A percentile compares a stretch with the other conserved stretches of the same genome.
These are phyloP conservation scores for Antrozous pallidus DNA, from an alignment of 2,797 vertebrate genomes.

Conservation along the genomic window DNA sequence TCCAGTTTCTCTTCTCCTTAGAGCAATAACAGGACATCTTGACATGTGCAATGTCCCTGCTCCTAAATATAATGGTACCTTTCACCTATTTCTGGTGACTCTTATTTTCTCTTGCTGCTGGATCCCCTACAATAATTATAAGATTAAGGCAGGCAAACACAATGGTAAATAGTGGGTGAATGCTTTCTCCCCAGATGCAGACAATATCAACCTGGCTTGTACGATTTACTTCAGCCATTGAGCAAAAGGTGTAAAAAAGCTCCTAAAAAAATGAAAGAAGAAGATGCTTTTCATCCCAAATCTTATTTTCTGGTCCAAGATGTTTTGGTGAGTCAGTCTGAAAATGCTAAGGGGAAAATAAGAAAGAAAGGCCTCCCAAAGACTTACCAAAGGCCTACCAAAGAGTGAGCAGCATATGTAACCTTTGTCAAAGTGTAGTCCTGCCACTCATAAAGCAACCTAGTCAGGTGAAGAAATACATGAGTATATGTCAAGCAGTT, in stretches of 20 bases:
- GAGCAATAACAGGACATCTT: constrained; percentile 58
- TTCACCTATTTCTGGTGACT: constrained; percentile 60
- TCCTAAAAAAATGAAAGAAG: constrained; percentile 62
- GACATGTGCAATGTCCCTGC: neutral
- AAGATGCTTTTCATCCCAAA: constrained; percentile 54
- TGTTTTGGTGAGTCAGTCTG: constrained; percentile 22
- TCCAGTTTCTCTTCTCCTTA: constrained; percentile 14
- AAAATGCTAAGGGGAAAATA: constrained; percentile 36
- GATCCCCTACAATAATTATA: constrained; percentile 46
- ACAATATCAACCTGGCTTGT: constrained; percentile 46
- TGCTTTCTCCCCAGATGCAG: constrained; percentile 20
- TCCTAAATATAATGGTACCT: constrained; percentile 62
- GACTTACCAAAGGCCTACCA: neutral
- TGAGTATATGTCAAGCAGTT: neutral
- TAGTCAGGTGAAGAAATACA: neutral
- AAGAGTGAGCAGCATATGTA: neutral
- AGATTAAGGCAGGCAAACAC: constrained; percentile 45
- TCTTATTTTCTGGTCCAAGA: constrained; percentile 55
- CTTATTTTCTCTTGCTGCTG: constrained; percentile 72
- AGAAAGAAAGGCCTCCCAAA: constrained; percentile 35
- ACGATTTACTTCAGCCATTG: constrained; percentile 44
- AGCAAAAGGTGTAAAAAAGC: constrained; percentile 64
- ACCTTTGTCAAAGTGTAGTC: neutral
- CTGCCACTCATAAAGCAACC: neutral
- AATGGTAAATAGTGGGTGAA: constrained; percentile 44